phyloP scores from a whole-genome alignment of 2,113 vertebrate species.

The Morone saxatilis region DNA sequence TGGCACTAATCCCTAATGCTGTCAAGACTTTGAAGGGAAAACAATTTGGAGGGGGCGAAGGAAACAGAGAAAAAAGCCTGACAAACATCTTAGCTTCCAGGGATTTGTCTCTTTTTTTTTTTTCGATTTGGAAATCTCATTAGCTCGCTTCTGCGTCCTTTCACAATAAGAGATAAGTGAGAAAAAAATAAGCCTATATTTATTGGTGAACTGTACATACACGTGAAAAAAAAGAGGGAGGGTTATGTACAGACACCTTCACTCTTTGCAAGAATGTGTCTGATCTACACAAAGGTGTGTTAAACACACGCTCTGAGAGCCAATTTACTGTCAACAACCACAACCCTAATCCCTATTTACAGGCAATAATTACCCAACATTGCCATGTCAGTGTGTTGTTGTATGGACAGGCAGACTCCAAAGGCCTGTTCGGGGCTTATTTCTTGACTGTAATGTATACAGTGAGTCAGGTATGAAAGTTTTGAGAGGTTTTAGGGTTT shows the following conservation, averaged over 20 bases:
- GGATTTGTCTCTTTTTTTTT: conserved; percentile 54
- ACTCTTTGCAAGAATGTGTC: conserved; percentile 63
- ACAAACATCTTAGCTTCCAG: conserved; percentile 62
- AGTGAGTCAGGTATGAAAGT: conserved; percentile 11
- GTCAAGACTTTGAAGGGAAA: conserved; percentile 79
- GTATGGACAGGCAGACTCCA: conserved; percentile 40
- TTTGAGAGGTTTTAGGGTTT: conserved; percentile 21
- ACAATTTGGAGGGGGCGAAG: conserved; percentile 58
- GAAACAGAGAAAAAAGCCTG: conserved; percentile 42
- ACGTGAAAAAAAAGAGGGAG: background rate
- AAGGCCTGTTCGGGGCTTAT: conserved; percentile 27
- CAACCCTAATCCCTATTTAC: conserved; percentile 79
- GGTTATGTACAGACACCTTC: conserved; percentile 42
- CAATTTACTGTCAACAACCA: conserved; percentile 81
- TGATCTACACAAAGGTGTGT: conserved; percentile 74
- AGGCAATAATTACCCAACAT: conserved; percentile 76
- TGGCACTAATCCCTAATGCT: conserved; percentile 74
- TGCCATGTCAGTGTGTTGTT: conserved; percentile 64
- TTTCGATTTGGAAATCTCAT: conserved; percentile 74
- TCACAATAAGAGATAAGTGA: conserved; percentile 47
- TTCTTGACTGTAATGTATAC: conserved; percentile 21
- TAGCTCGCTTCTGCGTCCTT: conserved; percentile 53
- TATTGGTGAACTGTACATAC: conserved; percentile 48
- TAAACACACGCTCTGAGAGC: conserved; percentile 67
- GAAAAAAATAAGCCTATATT: conserved; percentile 28